A percentile compares a stretch with the other conserved stretches of the same genome.
Conservation (phyloP, 2,888 invertebrate genomes). For the Cenopis cana region DNA sequence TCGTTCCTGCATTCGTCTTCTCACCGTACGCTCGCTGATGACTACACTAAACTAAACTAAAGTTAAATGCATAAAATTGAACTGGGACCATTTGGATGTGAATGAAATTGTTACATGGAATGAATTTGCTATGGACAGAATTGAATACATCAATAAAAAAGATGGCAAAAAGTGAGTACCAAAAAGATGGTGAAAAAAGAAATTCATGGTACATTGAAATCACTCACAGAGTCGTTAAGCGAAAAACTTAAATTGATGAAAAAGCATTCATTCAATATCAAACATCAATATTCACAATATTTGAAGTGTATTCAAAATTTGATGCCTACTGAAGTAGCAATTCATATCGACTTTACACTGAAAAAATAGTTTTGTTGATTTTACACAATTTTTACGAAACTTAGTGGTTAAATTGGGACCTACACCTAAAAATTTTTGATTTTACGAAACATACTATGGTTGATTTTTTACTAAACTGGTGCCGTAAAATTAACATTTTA, state of each 20-base stretch:
- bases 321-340: slow-evolving; percentile 1
- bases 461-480: too few relatives aligned
- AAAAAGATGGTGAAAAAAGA: slow-evolving; percentile 13
- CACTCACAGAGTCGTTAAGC: slow-evolving; percentile 13
- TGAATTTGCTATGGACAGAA: background rate
- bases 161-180: slow-evolving; percentile 13
- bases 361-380: too few relatives aligned
- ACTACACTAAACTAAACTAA: too few relatives aligned
- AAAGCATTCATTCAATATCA: slow-evolving; percentile 25
- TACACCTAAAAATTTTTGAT: too few relatives aligned
- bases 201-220: slow-evolving; percentile 10
- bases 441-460: too few relatives aligned
- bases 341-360: slow-evolving; percentile 6
- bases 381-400: too few relatives aligned
- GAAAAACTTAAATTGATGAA: slow-evolving; percentile 20
- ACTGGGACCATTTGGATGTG: background rate
- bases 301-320: slow-evolving; percentile 8
- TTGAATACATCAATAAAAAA: slow-evolving; percentile 5
- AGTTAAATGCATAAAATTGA: background rate
- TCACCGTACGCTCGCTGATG: too few relatives aligned
- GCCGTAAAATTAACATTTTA: too few relatives aligned
- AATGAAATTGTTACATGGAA: slow-evolving; percentile 2
- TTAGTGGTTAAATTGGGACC: too few relatives aligned
- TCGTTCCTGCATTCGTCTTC: too few relatives aligned
- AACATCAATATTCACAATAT: slow-evolving; percentile 25